Evolutionary conservation across 1,140 invertebrate species (phyloP).

Genomic region (Cotesia glomerata): DNA sequence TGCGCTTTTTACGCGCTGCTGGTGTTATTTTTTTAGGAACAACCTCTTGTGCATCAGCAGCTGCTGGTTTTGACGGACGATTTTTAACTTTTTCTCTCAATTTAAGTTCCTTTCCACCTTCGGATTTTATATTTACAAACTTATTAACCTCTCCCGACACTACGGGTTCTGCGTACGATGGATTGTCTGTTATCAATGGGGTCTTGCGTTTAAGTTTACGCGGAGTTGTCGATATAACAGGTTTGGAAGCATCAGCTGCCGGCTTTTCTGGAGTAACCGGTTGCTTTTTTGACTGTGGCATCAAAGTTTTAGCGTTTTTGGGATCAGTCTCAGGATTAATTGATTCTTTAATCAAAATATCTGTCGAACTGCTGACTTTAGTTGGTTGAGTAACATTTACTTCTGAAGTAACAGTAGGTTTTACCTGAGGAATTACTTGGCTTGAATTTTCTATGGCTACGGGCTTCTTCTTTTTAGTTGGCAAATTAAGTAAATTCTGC

Average conservation of each 20-base stretch:
- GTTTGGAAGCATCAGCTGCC: background rate
- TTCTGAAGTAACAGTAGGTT: background rate
- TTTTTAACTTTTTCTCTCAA: constrained; percentile 43
- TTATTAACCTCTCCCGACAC: constrained; percentile 24
- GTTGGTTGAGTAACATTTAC: background rate
- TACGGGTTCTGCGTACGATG: background rate
- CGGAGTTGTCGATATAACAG: background rate
- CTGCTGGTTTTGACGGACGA: background rate
- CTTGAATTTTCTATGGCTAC: background rate
- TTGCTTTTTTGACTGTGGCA: background rate
- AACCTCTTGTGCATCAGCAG: background rate
- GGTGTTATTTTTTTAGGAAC: background rate
- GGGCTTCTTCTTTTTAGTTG: constrained; percentile 26
- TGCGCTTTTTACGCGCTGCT: background rate
- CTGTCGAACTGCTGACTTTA: background rate
- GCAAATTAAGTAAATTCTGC: constrained; percentile 44
- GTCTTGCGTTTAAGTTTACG: background rate
- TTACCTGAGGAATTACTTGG: background rate
- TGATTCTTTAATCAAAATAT: background rate
- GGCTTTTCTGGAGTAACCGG: background rate
- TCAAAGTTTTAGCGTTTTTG: background rate
- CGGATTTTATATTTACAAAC: constrained; percentile 50
- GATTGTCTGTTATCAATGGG: background rate
- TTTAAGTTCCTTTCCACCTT: constrained; percentile 50
- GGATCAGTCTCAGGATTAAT: background rate